phyloP scores from a whole-genome alignment of 2,113 vertebrate species.

The Ameiurus melas region DNA sequence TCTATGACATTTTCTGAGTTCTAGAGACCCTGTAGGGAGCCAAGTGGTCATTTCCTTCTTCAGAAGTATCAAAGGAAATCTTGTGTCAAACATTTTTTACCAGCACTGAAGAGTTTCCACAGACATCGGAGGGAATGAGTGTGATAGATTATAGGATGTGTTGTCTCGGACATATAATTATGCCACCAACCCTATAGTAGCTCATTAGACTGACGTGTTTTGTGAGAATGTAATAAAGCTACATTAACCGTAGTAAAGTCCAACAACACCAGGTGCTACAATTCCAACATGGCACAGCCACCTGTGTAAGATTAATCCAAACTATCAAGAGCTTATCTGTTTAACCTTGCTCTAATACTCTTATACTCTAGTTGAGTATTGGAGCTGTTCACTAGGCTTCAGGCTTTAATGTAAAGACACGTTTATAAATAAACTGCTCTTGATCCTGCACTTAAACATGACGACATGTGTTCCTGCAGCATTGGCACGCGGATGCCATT shows the following conservation, averaged over 20 bases:
- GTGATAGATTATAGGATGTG: too few species aligned
- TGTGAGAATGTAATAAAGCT: not conserved
- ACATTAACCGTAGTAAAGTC: not conserved
- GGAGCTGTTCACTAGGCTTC: constrained; percentile 21
- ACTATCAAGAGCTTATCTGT: not conserved
- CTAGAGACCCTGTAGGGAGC: not conserved
- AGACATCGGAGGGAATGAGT: not conserved
- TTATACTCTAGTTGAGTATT: not conserved
- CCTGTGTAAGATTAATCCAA: constrained; percentile 10
- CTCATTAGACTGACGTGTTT: not conserved
- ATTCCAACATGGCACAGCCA: not conserved
- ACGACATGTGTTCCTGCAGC: constrained; percentile 25
- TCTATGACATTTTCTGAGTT: not conserved
- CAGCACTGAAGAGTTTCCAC: not conserved
- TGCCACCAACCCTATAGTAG: not conserved
- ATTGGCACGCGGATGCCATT: constrained; percentile 46
- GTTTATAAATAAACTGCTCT: constrained; percentile 44
- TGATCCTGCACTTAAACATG: constrained; percentile 35
- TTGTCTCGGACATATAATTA: not conserved
- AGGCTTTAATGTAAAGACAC: constrained; percentile 29
- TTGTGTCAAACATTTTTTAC: not conserved
- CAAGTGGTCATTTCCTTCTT: not conserved
- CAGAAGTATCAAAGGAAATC: not conserved
- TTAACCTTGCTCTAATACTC: constrained; percentile 10
- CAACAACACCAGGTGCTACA: not conserved